These are phyloP conservation scores for Pogonocherus hispidulus DNA, from an alignment of 2,888 invertebrate species.

Conservation along the genomic window DNA sequence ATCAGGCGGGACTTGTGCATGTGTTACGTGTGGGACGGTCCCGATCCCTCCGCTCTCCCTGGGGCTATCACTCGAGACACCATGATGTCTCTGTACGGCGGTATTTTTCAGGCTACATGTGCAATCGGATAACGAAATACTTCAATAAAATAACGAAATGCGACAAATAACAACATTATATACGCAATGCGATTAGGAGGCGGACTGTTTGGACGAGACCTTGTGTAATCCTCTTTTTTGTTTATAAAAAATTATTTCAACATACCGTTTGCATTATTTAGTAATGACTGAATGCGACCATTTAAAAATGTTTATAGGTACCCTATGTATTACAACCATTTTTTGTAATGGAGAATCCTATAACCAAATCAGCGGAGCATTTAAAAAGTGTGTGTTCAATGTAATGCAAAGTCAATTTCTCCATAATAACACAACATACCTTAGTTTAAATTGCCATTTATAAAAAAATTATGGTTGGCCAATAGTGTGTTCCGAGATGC, in stretches of 20 bases:
- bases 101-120: slow-evolving; percentile 27
- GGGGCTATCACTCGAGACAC: slow-evolving; percentile 25
- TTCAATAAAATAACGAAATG: slow-evolving; percentile 24
- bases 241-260: background rate
- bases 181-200: background rate
- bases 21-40: slow-evolving; percentile 56
- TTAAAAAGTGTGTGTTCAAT: no score
- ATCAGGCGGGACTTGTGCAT: slow-evolving; percentile 56
- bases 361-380: no score
- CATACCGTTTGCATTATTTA: background rate
- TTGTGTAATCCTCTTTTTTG: background rate
- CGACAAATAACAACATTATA: background rate
- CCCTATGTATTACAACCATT: no score
- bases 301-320: no score
- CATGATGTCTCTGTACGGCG: slow-evolving; percentile 36
- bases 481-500: no score
- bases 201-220: background rate
- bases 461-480: no score
- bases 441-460: no score
- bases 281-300: no score
- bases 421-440: no score
- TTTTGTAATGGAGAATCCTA: no score
- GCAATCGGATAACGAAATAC: slow-evolving; percentile 28
- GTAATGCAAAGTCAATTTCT: no score
- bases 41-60: slow-evolving; percentile 38